Conservation (phyloP, 2,113 vertebrate genomes). For the Petromus typicus region DNA sequence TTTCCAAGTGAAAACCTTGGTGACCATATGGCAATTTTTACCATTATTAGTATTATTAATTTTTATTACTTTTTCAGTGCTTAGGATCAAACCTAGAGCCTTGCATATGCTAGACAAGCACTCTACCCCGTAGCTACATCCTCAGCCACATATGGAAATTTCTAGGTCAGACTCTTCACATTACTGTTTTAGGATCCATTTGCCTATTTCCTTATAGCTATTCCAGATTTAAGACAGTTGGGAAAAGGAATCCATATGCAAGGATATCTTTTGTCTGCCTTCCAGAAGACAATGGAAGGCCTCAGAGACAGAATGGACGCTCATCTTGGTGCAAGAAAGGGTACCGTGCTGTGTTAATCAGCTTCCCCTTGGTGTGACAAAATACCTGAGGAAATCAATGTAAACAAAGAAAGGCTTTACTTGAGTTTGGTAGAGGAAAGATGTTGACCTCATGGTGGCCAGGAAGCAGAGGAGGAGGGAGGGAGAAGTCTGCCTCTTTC, state of each 20-base stretch:
- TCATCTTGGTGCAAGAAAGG: neutral
- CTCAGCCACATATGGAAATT: neutral
- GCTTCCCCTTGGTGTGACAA: neutral
- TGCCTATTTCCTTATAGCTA: neutral
- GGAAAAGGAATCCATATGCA: neutral
- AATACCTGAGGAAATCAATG: neutral
- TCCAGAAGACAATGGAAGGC: neutral
- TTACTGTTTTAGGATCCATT: neutral
- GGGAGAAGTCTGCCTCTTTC: neutral
- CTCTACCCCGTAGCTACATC: neutral
- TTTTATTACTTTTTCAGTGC: neutral
- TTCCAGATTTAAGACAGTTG: neutral
- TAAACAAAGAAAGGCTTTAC: neutral
- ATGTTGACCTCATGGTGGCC: neutral
- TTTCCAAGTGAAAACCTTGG: conserved; percentile 36
- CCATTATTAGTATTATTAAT: neutral
- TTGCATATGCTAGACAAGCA: neutral
- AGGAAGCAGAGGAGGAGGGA: neutral
- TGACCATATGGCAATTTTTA: conserved; percentile 2
- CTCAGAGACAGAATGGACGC: neutral
- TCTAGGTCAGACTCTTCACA: conserved; percentile 64
- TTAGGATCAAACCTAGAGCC: neutral
- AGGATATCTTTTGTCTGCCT: neutral
- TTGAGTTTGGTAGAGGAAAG: neutral
- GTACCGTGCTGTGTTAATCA: neutral